A percentile compares a stretch with the other conserved stretches of the same genome.
These are phyloP conservation scores for Cerastis leucographa DNA, from an alignment of 2,888 invertebrate genomes.

Conservation along the genomic window DNA sequence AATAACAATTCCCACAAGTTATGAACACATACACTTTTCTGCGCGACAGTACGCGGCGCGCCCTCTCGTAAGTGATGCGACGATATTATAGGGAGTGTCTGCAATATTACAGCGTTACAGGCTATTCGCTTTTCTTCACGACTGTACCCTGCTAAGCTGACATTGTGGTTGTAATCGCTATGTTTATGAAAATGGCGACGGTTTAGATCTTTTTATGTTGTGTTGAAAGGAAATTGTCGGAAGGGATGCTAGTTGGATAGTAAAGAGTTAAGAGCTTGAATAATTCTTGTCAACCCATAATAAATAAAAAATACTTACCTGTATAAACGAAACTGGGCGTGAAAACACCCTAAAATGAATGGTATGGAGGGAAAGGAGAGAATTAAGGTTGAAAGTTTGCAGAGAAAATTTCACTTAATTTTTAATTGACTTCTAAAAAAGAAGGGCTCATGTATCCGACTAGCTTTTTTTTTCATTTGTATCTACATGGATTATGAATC, in stretches of 20 bases:
- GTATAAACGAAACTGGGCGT: not conserved
- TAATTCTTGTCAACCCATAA: too few relatives aligned
- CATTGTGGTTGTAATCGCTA: conserved; percentile 45
- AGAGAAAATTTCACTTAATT: not conserved
- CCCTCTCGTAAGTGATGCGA: conserved; percentile 60
- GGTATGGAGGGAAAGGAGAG: not conserved
- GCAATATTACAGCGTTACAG: conserved; percentile 63
- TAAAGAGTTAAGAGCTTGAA: too few relatives aligned
- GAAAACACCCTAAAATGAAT: not conserved
- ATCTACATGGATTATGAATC: too few relatives aligned
- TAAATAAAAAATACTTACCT: not conserved
- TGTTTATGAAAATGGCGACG: conserved; percentile 41
- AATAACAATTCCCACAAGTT: conserved; percentile 34
- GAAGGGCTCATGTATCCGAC: too few relatives aligned
- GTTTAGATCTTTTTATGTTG: conserved; percentile 16
- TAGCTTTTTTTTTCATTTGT: too few relatives aligned
- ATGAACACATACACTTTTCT: conserved; percentile 46
- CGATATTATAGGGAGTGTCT: conserved; percentile 61
- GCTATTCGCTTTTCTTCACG: conserved; percentile 62
- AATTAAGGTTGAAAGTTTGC: not conserved
- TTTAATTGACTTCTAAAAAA: too few relatives aligned
- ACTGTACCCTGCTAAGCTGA: conserved; percentile 60
- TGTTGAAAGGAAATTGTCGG: conserved; percentile 3
- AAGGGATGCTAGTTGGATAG: not conserved
- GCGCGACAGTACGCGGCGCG: conserved; percentile 62